Evolutionary conservation across 2,888 invertebrate species (phyloP), one percentile per base, ranked within the genome.

Genomic region (Macrosiphum euphorbiae): DNA sequence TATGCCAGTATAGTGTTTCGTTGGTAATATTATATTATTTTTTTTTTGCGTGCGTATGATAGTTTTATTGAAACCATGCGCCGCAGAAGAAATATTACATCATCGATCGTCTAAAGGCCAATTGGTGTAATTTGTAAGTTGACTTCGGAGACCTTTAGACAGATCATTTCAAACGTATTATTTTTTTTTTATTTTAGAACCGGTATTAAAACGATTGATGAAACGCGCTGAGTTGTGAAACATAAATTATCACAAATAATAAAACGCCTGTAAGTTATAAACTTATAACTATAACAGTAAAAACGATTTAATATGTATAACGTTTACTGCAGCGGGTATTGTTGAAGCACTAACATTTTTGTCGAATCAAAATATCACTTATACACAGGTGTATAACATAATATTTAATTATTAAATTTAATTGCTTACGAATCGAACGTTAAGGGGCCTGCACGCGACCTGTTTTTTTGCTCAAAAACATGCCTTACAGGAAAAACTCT

Each of bases 91-190:
- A 47, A 61, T 16, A 89, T 61, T 89, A 61, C 89, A 61, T 90
- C 44, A 67, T 90, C 61, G 90, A 90, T 88, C 61, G 61, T 67
- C 61, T n/a, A 90, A 90, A 67, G 90, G 47, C 61, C 90, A 67
- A 47, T 90, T 47, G 47, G 89, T 89, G 28, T 89, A 89, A 89
- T 88, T 88, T 78, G 67, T 78, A 50, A 26, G 52, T 88, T 88
- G 88, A 50, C 88, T 52, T 52, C 11, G 35, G 24, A 88, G 88
- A 52, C 35, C 24, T 88, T 87, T 50, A 50, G 50, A 52, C 20
- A 35, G 52, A 50, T 52, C 52, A 50, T 88, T 78, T 78, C 8
- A 78, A 78, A 78, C n/a, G 10, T 47, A 4, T 35, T 35, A 35
- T 3, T 35, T 35, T 78, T 35, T 78, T 55, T 35, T 35, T 78